These are phyloP conservation scores for Falcunculus frontatus DNA, from an alignment of 2,113 vertebrate genomes.

Conservation along the genomic window DNA sequence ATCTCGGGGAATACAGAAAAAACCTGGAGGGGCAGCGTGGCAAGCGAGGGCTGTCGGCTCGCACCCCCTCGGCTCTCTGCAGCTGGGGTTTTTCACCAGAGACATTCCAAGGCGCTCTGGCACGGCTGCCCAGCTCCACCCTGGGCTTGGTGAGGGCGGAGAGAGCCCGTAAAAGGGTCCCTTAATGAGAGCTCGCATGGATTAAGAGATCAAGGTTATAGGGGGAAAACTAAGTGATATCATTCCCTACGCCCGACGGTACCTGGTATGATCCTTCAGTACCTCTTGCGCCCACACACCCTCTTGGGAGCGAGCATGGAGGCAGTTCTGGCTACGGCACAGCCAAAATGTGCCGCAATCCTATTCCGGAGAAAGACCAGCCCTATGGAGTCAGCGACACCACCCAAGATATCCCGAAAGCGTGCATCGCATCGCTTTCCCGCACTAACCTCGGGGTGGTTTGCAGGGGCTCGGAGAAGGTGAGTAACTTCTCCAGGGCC, in stretches of 20 bases:
- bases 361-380: not conserved
- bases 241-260: not conserved
- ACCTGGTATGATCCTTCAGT: not conserved
- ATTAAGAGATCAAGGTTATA: not conserved
- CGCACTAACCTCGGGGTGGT: not conserved
- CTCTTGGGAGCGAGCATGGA: not conserved
- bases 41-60: fast-evolving
- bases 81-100: not conserved
- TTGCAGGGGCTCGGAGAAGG: not conserved
- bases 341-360: not conserved
- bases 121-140: not conserved
- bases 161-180: not conserved
- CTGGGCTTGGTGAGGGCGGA: not conserved
- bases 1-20: not conserved
- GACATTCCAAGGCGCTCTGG: not conserved
- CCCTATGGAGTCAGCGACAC: not conserved
- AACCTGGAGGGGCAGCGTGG: not conserved
- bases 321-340: not conserved
- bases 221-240: not conserved
- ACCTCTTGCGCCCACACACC: not conserved
- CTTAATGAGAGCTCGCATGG: not conserved
- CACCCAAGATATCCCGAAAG: not conserved
- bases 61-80: not conserved
- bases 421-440: fast-evolving
- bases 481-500: conserved; percentile 25